phyloP scores from a whole-genome alignment of 2,888 invertebrate species.

The Polylopha cassiicola region DNA sequence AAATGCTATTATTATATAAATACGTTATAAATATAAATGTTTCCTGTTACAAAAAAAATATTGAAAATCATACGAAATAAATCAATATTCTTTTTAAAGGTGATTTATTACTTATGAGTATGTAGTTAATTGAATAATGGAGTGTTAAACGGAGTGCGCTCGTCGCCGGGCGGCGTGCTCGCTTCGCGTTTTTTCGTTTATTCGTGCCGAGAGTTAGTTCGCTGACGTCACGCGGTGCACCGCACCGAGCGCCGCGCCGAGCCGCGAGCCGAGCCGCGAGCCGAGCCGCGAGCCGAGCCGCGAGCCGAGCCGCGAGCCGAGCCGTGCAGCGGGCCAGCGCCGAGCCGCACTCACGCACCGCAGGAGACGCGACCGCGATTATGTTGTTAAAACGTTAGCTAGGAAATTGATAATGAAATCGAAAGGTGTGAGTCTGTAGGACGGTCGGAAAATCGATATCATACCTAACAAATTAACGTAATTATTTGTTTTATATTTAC shows the following conservation, averaged over 20 bases:
- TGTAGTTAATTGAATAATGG: slow-evolving; percentile 76
- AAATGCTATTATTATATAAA: slow-evolving; percentile 79
- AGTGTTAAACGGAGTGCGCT: slow-evolving; percentile 68
- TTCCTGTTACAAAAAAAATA: slow-evolving; percentile 78
- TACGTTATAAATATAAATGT: slow-evolving; percentile 79
- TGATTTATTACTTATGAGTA: slow-evolving; percentile 77
- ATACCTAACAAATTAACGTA: slow-evolving; percentile 77
- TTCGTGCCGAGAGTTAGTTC: slow-evolving; percentile 65
- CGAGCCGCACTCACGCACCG: slow-evolving; percentile 47
- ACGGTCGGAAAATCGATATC: slow-evolving; percentile 75
- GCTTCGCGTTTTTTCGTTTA: slow-evolving; percentile 66
- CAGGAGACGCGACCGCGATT: slow-evolving; percentile 69
- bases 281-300: slow-evolving; percentile 28
- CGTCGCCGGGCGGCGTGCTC: slow-evolving; percentile 61
- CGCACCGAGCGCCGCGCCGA: slow-evolving; percentile 25
- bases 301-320: slow-evolving; percentile 18
- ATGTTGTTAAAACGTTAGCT: slow-evolving; percentile 75
- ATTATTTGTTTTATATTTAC: slow-evolving; percentile 78
- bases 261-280: slow-evolving; percentile 26
- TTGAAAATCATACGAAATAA: slow-evolving; percentile 77
- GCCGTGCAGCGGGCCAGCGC: slow-evolving; percentile 23
- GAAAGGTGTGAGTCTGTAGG: slow-evolving; percentile 74
- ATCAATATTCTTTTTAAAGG: slow-evolving; percentile 77
- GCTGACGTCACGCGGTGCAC: slow-evolving; percentile 46
- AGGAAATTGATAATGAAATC: slow-evolving; percentile 77